phyloP scores from a whole-genome alignment of 2,888 invertebrate species.

The Caenorhabditis becei region DNA sequence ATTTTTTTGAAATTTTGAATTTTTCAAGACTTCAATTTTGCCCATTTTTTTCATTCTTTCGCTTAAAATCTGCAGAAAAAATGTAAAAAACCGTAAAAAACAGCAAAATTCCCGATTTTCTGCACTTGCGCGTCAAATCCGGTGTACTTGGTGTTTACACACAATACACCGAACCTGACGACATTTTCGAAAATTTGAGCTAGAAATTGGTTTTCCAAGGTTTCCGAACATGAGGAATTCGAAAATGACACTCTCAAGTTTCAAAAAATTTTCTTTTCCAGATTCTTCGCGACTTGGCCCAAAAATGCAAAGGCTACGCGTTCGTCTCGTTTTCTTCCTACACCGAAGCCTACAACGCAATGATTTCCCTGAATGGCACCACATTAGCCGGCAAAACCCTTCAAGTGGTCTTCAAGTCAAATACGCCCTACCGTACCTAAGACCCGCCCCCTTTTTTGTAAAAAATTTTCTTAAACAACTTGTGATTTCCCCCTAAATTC shows the following conservation, averaged over 20 bases:
- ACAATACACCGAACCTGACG: no score
- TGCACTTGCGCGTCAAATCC: no score
- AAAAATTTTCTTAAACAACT: no score
- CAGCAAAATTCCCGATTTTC: no score
- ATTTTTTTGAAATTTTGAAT: no score
- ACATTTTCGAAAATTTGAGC: no score
- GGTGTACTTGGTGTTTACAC: no score
- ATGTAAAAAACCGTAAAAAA: no score
- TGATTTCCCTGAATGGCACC: slow-evolving; percentile 95
- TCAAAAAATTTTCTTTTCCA: slow-evolving; percentile 53
- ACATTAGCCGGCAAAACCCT: slow-evolving; percentile 42
- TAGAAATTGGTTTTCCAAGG: no score
- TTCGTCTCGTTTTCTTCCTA: slow-evolving; percentile 99
- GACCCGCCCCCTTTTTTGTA: not conserved
- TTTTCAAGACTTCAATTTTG: not conserved
- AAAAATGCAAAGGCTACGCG: slow-evolving; percentile 98
- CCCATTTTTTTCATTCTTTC: not conserved
- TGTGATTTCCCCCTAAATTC: not conserved
- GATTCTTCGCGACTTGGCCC: slow-evolving; percentile 93
- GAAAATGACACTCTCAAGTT: no score
- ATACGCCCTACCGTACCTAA: slow-evolving; percentile 47
- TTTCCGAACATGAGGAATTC: no score
- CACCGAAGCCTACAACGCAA: slow-evolving; percentile 96
- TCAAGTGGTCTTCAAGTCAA: slow-evolving; percentile 45
- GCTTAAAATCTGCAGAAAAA: no score